phyloP scores from a whole-genome alignment of 2,113 vertebrate species.

The Marmota flaviventris region DNA sequence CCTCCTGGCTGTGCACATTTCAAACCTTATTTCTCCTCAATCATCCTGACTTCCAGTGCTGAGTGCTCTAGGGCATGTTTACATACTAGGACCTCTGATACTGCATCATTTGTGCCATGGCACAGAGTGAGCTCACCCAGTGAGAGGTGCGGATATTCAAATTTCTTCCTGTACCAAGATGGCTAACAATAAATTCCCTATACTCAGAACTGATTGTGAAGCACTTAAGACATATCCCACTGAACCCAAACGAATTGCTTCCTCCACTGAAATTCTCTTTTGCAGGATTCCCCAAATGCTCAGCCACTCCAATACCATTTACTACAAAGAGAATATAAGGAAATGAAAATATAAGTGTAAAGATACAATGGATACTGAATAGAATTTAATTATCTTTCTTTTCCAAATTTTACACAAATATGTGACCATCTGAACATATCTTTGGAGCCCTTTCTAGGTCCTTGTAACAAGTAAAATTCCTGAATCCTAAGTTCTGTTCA shows the following conservation, averaged over 20 bases:
- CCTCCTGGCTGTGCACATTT: constrained; percentile 49
- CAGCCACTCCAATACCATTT: not conserved
- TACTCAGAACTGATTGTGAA: not conserved
- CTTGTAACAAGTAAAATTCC: not conserved
- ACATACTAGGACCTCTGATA: not conserved
- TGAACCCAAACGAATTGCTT: constrained; percentile 12
- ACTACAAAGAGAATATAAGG: not conserved
- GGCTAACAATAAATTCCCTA: not conserved
- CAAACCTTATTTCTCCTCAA: not conserved
- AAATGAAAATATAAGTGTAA: not conserved
- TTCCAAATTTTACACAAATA: constrained; percentile 28
- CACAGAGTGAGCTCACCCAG: not conserved
- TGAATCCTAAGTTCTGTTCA: constrained; percentile 2
- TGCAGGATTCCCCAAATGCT: not conserved
- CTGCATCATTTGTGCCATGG: no score
- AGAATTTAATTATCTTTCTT: not conserved
- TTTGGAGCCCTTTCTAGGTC: not conserved
- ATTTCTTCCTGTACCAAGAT: not conserved
- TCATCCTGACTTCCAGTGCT: not conserved
- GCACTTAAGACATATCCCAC: not conserved
- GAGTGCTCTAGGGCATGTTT: not conserved
- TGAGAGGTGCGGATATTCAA: not conserved
- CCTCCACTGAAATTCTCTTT: not conserved
- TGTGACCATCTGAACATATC: not conserved
- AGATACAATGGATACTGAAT: not conserved